A percentile compares a stretch with the other conserved stretches of the same genome.
Conservation (phyloP, 2,113 vertebrate species). For the Oryzias javanicus region DNA sequence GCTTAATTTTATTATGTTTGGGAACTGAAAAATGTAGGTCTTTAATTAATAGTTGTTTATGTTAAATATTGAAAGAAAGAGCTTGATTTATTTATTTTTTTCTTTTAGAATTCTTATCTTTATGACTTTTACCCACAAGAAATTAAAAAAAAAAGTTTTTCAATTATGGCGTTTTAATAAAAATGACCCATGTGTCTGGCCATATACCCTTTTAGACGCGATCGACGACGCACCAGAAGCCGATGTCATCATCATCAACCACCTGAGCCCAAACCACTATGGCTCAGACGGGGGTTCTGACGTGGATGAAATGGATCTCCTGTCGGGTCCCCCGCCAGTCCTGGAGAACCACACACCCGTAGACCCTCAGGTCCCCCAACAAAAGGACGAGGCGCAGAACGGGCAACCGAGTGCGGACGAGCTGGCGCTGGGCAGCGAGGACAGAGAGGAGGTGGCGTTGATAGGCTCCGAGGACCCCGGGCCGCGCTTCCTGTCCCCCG, state of each 20-base stretch:
- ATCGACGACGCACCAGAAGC: conserved; percentile 72
- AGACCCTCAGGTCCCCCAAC: background rate
- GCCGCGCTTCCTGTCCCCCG: conserved; percentile 76
- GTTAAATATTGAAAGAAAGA: too few species aligned
- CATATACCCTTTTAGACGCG: conserved; percentile 57
- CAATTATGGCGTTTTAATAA: background rate
- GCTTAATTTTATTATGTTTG: too few species aligned
- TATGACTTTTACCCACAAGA: too few species aligned
- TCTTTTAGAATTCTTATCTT: too few species aligned
- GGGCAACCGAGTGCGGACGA: conserved; percentile 62
- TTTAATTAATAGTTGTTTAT: too few species aligned
- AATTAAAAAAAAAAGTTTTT: too few species aligned
- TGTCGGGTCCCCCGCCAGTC: conserved; percentile 19
- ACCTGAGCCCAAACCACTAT: conserved; percentile 79
- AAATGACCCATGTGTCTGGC: background rate
- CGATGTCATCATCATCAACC: conserved; percentile 84
- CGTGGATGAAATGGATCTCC: conserved; percentile 48
- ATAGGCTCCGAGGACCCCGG: conserved; percentile 43
- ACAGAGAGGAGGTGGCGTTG: conserved; percentile 60
- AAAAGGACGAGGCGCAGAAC: conserved; percentile 66
- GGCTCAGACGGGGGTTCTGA: conserved; percentile 46
- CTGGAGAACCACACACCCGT: conserved; percentile 58
- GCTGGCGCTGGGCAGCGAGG: conserved; percentile 63
- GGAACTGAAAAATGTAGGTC: too few species aligned
- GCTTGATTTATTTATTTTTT: too few species aligned